A percentile compares a stretch with the other conserved stretches of the same genome.
Conservation (phyloP, 2,888 invertebrate species). For the Candidula unifasciata region DNA sequence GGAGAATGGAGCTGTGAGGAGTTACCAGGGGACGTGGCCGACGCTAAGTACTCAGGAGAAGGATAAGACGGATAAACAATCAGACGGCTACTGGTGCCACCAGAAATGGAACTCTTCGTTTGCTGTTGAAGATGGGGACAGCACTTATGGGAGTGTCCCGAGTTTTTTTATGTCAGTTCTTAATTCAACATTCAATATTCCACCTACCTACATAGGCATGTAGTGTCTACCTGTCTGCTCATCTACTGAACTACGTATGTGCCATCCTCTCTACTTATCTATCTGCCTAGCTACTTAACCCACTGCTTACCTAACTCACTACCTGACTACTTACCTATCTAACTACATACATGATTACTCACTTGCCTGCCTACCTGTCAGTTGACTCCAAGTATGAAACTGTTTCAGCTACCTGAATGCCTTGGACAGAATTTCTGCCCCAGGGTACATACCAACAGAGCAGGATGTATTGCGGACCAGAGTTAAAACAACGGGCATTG, state of each 20-base stretch:
- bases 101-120: too few species aligned
- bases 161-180: too few species aligned
- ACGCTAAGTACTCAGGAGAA: too few species aligned
- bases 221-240: too few species aligned
- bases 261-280: neutral
- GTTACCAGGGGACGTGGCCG: too few species aligned
- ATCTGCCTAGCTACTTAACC: neutral
- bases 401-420: constrained; percentile 86
- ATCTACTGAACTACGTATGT: neutral
- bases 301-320: neutral
- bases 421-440: constrained; percentile 89
- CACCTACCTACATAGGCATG: too few species aligned
- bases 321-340: neutral
- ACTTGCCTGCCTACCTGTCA: neutral
- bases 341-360: neutral
- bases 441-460: constrained; percentile 90
- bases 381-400: neutral
- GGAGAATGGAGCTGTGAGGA: too few species aligned
- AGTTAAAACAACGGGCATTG: constrained; percentile 94
- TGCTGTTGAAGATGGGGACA: too few species aligned
- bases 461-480: constrained; percentile 92
- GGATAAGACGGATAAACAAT: too few species aligned
- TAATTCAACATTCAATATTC: too few species aligned
- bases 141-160: too few species aligned
- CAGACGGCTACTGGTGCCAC: too few species aligned